Evolutionary conservation across 2,888 invertebrate genomes (phyloP).

Genomic region (Serripes groenlandicus): DNA sequence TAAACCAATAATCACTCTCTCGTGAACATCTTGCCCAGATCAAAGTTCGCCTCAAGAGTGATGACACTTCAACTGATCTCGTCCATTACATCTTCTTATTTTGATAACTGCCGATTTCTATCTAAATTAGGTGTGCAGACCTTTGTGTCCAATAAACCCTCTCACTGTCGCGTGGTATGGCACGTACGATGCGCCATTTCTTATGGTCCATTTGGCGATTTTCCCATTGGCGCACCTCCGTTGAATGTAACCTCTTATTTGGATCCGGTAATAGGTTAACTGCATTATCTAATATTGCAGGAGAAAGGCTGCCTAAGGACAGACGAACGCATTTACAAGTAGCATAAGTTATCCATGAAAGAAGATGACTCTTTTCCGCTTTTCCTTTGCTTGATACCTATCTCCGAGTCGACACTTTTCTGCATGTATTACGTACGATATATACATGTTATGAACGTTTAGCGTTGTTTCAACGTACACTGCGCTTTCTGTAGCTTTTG

Average conservation of each 20-base stretch:
- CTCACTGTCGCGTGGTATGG: not conserved
- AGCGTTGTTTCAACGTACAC: too few relatives aligned
- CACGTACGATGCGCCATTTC: not conserved
- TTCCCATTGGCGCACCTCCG: not conserved
- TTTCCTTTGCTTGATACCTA: not conserved
- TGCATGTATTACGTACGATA: too few relatives aligned
- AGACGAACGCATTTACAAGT: not conserved
- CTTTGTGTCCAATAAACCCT: constrained; percentile 4
- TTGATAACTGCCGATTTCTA: constrained; percentile 16
- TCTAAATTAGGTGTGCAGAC: constrained; percentile 19
- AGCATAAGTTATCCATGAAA: not conserved
- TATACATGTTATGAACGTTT: too few relatives aligned
- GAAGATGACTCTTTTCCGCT: not conserved
- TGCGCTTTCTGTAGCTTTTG: too few relatives aligned
- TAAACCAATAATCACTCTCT: not conserved
- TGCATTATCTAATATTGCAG: constrained; percentile 21
- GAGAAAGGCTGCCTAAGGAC: constrained; percentile 10
- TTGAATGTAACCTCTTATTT: constrained; percentile 17
- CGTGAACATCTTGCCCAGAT: constrained; percentile 11
- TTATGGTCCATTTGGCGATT: constrained; percentile 22
- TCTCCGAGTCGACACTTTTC: not conserved
- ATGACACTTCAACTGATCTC: constrained; percentile 14
- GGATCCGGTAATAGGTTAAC: not conserved
- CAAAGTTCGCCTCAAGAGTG: not conserved
- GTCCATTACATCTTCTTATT: not conserved